Conservation (phyloP, 2,113 vertebrate species). For the Canis aureus region DNA sequence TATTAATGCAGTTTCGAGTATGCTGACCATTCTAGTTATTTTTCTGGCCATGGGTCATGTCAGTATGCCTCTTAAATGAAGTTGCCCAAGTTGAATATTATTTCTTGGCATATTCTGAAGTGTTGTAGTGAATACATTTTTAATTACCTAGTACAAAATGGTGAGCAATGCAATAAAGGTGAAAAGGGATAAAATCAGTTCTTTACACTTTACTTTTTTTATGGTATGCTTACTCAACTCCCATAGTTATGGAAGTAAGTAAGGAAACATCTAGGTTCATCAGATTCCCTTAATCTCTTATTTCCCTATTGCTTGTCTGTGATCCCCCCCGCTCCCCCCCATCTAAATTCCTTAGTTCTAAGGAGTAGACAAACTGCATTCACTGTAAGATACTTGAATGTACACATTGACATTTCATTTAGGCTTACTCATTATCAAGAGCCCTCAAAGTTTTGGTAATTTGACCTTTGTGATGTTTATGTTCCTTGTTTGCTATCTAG, state of each 20-base stretch:
- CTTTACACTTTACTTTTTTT: not conserved
- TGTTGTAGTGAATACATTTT: not conserved
- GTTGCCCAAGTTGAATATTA: not conserved
- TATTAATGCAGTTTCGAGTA: not conserved
- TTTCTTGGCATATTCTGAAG: conserved; percentile 37
- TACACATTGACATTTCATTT: not conserved
- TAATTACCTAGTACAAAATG: not conserved
- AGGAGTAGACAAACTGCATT: not conserved
- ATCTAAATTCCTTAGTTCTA: not conserved
- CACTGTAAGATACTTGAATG: not conserved
- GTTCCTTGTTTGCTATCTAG: not conserved
- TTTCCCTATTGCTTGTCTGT: not conserved
- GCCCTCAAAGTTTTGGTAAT: not conserved
- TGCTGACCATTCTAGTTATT: not conserved
- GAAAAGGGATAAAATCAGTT: not conserved
- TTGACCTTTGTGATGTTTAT: not conserved
- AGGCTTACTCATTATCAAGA: conserved; percentile 18
- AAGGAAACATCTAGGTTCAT: not conserved
- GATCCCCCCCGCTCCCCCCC: too few species aligned
- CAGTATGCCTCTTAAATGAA: not conserved
- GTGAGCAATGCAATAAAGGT: not conserved
- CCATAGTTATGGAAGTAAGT: not conserved
- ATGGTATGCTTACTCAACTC: not conserved
- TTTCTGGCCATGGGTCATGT: not conserved
- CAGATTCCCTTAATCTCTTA: not conserved